Evolutionary conservation across 2,113 vertebrate genomes (phyloP).

Genomic region (Passer montanus): DNA sequence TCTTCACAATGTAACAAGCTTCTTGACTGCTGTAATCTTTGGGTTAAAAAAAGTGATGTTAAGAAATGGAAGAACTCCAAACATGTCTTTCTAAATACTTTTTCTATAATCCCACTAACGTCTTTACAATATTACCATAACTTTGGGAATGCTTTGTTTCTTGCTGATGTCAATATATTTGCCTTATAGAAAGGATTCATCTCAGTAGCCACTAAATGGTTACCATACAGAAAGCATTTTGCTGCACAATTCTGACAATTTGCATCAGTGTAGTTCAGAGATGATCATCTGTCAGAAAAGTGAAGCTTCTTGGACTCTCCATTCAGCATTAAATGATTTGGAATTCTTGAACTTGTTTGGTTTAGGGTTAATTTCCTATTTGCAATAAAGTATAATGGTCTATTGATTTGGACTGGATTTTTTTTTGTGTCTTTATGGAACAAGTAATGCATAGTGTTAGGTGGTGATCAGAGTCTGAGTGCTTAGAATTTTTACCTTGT

Average conservation of each 20-base stretch:
- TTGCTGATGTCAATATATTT: neutral
- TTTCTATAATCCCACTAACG: neutral
- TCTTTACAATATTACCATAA: neutral
- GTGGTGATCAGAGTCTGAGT: neutral
- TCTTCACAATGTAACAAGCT: neutral
- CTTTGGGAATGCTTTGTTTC: neutral
- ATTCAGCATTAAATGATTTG: neutral
- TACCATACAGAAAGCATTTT: neutral
- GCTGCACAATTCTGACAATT: neutral
- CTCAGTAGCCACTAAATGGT: neutral
- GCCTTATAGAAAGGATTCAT: neutral
- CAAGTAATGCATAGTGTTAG: neutral
- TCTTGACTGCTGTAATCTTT: neutral
- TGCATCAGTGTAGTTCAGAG: neutral
- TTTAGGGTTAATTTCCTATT: neutral
- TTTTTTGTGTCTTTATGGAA: neutral
- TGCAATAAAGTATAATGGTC: neutral
- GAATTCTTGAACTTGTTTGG: neutral
- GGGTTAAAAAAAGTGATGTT: neutral
- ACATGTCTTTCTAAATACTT: neutral
- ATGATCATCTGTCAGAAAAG: neutral
- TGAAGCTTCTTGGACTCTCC: neutral
- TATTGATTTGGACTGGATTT: neutral
- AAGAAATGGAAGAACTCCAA: neutral
- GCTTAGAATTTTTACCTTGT: neutral